Evolutionary conservation across 2,113 vertebrate species (phyloP), one percentile per base, ranked within the genome.

Genomic region (Vireo altiloquus): DNA sequence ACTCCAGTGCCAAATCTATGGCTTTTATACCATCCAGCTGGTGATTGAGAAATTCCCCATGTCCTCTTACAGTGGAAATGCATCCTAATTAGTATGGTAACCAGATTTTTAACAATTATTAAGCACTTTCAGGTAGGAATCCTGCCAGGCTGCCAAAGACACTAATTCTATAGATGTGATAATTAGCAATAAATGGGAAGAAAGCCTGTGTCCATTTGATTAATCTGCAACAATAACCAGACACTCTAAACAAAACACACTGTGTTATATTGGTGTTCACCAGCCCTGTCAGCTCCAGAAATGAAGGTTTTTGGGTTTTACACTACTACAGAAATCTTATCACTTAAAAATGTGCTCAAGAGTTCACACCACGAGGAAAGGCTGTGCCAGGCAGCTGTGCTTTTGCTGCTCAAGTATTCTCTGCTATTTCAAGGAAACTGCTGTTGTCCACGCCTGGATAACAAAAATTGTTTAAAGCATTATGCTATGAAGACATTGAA

Each of bases 261-360:
- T 17, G 2, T 49, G 15, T 52, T 85, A 37, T 59, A 40, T 2
- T 59, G 39, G 24, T 37, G 35, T 14, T 77, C 25, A 54, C 23
- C 30, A 80, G 14, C 18, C 7, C 37, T 83, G 28, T 4, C 24
- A 52, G 13, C 15, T 50, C 74, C 37, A 69, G 59, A 76, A 69
- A 44, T 7, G 4, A 79, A 78, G 3, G 21, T 0, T 1, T 78
- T 66, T 19, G 23, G 11, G 5, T 50, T 52, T 61, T 23, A n/a
- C 7, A 35, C 14, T n/a, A 2, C 11, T 74, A 22, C 5, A 46
- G 52, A 54, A 81, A 77, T 24, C 22, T 50, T 42, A 74, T n/a
- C 9, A 49, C 13, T 77, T 72, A 15, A 64, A 47, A 61, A 40
- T 13, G 4, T 18, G 31, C 52, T 63, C 30, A 6, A 3, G 17